phyloP scores from a whole-genome alignment of 2,797 vertebrate species.

The Myotis planiceps region DNA sequence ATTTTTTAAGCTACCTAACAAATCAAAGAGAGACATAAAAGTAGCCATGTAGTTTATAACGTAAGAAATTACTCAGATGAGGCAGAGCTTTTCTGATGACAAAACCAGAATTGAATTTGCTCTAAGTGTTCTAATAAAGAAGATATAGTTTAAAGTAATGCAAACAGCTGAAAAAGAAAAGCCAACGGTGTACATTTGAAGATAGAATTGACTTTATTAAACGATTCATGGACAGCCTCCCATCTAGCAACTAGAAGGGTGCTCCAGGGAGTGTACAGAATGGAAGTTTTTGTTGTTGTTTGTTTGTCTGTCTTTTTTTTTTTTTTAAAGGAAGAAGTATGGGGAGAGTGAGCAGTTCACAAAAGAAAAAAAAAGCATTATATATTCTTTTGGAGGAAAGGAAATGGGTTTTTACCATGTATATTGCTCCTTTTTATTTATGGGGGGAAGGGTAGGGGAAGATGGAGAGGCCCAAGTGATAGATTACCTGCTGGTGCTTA shows the following conservation, averaged over 20 bases:
- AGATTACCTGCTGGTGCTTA: not conserved
- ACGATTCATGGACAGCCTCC: not conserved
- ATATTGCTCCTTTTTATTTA: not conserved
- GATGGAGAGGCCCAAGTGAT: not conserved
- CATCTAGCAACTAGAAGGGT: not conserved
- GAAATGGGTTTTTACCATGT: not conserved
- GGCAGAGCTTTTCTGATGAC: not conserved
- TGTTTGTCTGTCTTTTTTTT: not conserved
- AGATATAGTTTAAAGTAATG: not conserved
- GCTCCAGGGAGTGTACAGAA: not conserved
- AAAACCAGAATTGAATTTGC: not conserved
- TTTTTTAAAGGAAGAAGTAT: not conserved
- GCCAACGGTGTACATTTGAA: not conserved
- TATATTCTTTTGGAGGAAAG: not conserved
- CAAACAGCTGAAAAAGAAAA: not conserved
- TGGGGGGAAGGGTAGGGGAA: not conserved
- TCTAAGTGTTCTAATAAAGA: not conserved
- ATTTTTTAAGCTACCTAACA: not conserved
- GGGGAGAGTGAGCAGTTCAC: not conserved
- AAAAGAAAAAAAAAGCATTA: not conserved
- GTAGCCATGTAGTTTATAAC: not conserved
- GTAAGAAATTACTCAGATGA: not conserved
- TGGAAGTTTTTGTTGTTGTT: not conserved
- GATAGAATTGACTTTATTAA: not conserved
- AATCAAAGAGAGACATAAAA: not conserved